phyloP scores from a whole-genome alignment of 2,113 vertebrate species.

The Clupea harengus region DNA sequence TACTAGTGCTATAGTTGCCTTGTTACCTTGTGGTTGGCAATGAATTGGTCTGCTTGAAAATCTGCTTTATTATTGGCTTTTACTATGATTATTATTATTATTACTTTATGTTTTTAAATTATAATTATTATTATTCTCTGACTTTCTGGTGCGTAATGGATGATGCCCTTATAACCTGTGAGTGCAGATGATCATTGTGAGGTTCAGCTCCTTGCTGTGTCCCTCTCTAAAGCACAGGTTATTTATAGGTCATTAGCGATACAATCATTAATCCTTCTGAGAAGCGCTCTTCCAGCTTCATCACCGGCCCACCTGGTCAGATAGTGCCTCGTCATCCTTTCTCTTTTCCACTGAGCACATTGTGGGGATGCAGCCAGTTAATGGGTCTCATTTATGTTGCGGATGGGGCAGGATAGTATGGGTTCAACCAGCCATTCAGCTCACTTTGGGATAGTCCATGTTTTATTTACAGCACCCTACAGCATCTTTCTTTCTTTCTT shows the following conservation, averaged over 20 bases:
- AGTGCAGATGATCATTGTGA: not conserved
- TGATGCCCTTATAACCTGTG: not conserved
- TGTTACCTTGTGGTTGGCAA: not conserved
- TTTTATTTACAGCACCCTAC: no score
- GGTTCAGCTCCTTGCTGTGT: not conserved
- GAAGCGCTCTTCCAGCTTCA: not conserved
- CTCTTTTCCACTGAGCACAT: not conserved
- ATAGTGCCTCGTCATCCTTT: not conserved
- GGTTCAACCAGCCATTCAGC: not conserved
- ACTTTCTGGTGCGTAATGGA: not conserved
- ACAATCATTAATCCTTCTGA: conserved; percentile 1
- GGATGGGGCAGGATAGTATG: not conserved
- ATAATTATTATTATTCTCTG: no score
- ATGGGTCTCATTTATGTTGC: not conserved
- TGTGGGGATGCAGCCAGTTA: not conserved
- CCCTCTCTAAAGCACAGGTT: not conserved
- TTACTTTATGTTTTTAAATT: no score
- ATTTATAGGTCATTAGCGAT: not conserved
- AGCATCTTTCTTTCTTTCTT: no score
- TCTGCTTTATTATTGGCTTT: not conserved
- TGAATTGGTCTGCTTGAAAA: not conserved
- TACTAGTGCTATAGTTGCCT: not conserved
- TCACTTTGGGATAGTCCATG: not conserved
- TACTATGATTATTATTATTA: no score
- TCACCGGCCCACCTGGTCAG: not conserved